A percentile compares a stretch with the other conserved stretches of the same genome.
Conservation (phyloP, 2,113 vertebrate genomes). For the Pachyramphus minor region DNA sequence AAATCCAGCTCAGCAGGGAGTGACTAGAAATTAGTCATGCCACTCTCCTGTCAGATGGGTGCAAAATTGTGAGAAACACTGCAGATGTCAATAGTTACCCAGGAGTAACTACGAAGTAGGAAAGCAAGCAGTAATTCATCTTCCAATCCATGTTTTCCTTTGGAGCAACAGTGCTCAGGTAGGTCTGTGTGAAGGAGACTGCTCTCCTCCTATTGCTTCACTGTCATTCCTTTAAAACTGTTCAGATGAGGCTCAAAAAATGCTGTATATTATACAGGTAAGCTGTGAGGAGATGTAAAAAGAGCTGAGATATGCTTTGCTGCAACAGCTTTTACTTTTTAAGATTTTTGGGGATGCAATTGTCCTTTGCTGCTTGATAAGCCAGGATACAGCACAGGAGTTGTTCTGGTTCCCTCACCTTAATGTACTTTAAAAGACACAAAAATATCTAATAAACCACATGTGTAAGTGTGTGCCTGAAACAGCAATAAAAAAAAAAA, state of each 20-base stretch:
- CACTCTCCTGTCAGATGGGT: neutral
- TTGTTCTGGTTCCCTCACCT: neutral
- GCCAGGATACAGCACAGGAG: neutral
- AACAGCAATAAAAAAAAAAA: neutral
- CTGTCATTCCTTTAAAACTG: neutral
- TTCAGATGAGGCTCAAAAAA: neutral
- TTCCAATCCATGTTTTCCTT: neutral
- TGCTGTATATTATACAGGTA: neutral
- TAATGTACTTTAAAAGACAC: neutral
- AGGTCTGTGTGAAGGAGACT: neutral
- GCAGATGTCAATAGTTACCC: neutral
- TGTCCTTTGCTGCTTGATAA: neutral
- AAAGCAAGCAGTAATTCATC: neutral
- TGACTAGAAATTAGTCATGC: neutral
- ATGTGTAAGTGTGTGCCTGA: neutral
- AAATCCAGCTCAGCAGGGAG: neutral
- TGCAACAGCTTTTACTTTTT: neutral
- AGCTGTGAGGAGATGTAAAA: neutral
- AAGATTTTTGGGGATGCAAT: neutral
- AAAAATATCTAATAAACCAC: neutral
- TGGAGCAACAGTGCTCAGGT: neutral
- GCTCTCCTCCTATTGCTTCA: neutral
- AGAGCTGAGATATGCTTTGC: neutral
- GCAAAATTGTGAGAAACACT: neutral
- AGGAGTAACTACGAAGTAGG: neutral